phyloP scores from a whole-genome alignment of 2,113 vertebrate species.

The Heloderma charlesbogerti region DNA sequence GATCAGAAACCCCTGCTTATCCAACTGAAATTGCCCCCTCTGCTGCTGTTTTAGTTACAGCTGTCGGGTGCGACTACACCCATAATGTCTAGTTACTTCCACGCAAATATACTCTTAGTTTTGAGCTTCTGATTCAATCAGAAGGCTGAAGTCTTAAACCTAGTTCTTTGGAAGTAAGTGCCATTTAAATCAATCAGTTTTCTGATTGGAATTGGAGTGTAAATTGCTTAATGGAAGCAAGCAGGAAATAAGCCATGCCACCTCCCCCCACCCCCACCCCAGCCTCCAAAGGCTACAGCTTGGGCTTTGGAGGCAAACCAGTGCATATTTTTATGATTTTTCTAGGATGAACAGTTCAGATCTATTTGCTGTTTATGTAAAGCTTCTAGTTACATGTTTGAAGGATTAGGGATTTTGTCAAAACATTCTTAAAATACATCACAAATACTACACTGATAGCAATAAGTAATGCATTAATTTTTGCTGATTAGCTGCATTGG shows the following conservation, averaged over 20 bases:
- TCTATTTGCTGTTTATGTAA: not conserved
- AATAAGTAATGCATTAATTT: constrained; percentile 64
- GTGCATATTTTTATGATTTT: not conserved
- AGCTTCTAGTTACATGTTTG: not conserved
- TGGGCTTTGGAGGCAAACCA: not conserved
- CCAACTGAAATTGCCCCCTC: not conserved
- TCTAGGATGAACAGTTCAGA: not conserved
- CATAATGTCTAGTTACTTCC: not conserved
- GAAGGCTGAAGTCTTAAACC: not conserved
- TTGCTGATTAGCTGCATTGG: constrained; percentile 53
- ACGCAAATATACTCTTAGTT: not conserved
- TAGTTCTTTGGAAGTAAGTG: not conserved
- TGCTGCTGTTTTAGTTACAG: not conserved
- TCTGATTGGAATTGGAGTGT: not conserved
- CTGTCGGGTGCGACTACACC: not conserved
- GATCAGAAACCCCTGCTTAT: not conserved
- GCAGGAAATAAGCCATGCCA: not conserved
- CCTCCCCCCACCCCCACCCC: too few relatives aligned
- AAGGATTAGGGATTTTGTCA: not conserved
- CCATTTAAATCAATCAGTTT: not conserved
- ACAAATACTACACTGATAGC: constrained; percentile 41
- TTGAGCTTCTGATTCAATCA: too few relatives aligned
- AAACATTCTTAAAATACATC: constrained; percentile 18
- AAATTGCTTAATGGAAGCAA: not conserved
- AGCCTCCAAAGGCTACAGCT: not conserved